Percentiles rank a stretch among this genome's conserved stretches.
These are phyloP conservation scores for Melanchra persicariae DNA, from an alignment of 2,888 invertebrate genomes.

Conservation along the genomic window DNA sequence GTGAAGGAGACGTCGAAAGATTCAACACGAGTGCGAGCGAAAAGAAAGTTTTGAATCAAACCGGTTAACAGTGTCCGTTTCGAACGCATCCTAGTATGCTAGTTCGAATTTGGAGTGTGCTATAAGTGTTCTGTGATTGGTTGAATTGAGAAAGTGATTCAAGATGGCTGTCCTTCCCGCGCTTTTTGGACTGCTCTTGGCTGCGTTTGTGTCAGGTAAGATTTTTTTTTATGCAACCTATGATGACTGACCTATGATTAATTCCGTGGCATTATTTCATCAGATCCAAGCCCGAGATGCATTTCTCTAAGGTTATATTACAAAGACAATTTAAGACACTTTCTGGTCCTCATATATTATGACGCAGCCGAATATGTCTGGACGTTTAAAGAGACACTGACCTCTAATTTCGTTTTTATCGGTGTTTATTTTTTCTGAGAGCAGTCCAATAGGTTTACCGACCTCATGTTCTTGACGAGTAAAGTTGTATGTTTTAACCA, in stretches of 20 bases:
- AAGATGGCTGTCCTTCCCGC: constrained; percentile 88
- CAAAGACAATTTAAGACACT: too few species aligned
- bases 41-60: constrained; percentile 75
- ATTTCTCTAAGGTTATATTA: too few species aligned
- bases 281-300: too few species aligned
- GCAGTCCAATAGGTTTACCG: too few species aligned
- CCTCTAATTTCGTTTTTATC: too few species aligned
- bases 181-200: constrained; percentile 84
- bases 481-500: too few species aligned
- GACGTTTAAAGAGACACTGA: too few species aligned
- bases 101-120: constrained; percentile 72
- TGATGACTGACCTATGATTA: not conserved
- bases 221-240: constrained; percentile 11
- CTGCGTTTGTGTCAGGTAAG: constrained; percentile 84
- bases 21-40: constrained; percentile 68
- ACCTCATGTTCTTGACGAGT: too few species aligned
- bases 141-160: constrained; percentile 76
- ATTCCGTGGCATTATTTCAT: too few species aligned
- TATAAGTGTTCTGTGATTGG: constrained; percentile 74
- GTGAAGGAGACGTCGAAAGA: constrained; percentile 73
- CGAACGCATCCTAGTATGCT: constrained; percentile 84
- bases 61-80: constrained; percentile 78
- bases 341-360: too few species aligned
- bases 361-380: too few species aligned
- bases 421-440: too few species aligned